These are phyloP conservation scores for Lepus europaeus DNA, from an alignment of 2,113 vertebrate species.

Conservation along the genomic window DNA sequence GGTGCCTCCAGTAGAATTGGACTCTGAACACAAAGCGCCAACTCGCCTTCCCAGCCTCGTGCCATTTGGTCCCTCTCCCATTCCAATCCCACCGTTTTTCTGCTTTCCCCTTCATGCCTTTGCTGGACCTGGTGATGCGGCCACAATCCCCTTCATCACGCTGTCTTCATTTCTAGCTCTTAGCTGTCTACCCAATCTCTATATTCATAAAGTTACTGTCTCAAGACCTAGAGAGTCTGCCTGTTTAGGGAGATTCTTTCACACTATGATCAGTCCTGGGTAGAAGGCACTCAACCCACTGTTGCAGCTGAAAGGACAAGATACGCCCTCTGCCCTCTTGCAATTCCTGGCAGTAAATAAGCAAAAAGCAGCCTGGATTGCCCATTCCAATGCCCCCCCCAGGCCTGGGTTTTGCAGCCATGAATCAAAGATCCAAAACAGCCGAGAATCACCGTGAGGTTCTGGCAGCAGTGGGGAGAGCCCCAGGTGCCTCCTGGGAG, in stretches of 20 bases:
- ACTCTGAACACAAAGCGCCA: background rate
- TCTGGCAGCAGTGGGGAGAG: background rate
- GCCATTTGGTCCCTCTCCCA: background rate
- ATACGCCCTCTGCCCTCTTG: rapidly evolving
- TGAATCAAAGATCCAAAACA: background rate
- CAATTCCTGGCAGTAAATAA: rapidly evolving
- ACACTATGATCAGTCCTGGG: background rate
- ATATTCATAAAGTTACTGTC: background rate
- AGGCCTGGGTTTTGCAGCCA: background rate
- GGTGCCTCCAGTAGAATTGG: too few species aligned
- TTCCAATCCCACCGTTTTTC: background rate
- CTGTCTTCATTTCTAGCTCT: too few species aligned
- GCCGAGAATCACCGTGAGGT: rapidly evolving
- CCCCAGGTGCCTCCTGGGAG: background rate
- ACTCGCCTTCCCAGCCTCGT: background rate
- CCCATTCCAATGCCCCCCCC: background rate
- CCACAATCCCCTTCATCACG: background rate
- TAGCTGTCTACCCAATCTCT: rapidly evolving
- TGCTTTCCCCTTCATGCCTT: background rate
- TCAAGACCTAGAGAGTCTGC: background rate
- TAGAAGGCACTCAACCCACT: background rate
- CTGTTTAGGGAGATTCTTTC: background rate
- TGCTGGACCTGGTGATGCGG: background rate
- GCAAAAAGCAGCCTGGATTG: too few species aligned
- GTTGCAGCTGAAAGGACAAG: background rate